Evolutionary conservation across 1,140 invertebrate genomes (phyloP), one percentile per base, ranked within the genome.

Genomic region (Aradophagus sp.): DNA sequence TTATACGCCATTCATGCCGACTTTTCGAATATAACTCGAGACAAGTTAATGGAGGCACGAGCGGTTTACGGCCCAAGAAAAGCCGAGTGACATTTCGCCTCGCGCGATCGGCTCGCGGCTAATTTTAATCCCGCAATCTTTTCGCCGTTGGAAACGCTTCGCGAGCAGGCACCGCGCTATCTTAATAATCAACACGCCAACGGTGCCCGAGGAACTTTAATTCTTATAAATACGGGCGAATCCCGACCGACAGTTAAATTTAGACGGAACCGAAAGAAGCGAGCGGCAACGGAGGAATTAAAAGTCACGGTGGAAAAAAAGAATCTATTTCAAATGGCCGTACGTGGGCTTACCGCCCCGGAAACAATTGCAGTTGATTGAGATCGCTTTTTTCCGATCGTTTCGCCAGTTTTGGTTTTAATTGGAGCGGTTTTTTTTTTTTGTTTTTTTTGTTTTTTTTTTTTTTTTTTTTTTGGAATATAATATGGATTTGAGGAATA

Each of bases 121-220:
- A 52, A 58, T 61, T 61, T 61, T 55, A 61, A n/a, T n/a, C 56
- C 44, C 42, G 34, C 34, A 16, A 68, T 61, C 48, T 53, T 61
- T 61, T 61, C 48, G 13, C 19, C 32, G 26, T 62, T 32, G 11
- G 17, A 10, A n/a, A 6, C 12, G 48, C 20, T 61, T 56, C 29
- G 19, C 20, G 36, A 38, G 20, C 19, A 31, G 17, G 27, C 47
- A 48, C 56, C 55, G 44, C 56, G 48, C 50, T 55, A 61, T 69
- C 56, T 31, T 31, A n/a, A 10, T 8, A 31, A 56, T 42, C 48
- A 50, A 69, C 66, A 56, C 66, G 50, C 56, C 20, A 69, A 36
- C 50, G 16, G 19, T 20, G 62, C 29, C 50, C 13, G 19, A 15
- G 11, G 23, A 50, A 59, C 20, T 56, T 44, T 45, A 52, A 36